Percentiles rank a stretch among this genome's conserved stretches.
Conservation (phyloP, 2,888 invertebrate species). For the Drosophila basisetae region DNA sequence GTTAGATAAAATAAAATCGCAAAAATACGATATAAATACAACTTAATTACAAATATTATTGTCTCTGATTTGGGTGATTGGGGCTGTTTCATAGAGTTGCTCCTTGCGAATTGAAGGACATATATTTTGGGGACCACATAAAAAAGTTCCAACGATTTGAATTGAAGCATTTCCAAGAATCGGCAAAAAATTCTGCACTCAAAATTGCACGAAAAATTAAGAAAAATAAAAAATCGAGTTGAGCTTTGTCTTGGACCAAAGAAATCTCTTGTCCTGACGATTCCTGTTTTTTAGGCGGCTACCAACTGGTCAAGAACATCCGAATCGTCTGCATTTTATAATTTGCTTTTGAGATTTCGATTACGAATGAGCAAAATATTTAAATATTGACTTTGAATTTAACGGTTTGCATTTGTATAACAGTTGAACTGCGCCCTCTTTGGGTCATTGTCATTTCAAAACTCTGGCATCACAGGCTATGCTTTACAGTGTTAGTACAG, state of each 20-base stretch:
- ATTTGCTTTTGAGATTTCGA: neutral
- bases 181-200: neutral
- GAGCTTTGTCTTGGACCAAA: no score
- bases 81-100: neutral
- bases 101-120: neutral
- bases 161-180: neutral
- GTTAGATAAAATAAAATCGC: constrained; percentile 51
- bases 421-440: constrained; percentile 13
- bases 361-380: constrained; percentile 5
- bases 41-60: constrained; percentile 8
- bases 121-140: neutral
- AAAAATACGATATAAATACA: constrained; percentile 32
- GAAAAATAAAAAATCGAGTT: no score
- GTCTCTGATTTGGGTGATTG: neutral
- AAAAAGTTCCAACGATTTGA: neutral
- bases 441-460: fast-evolving
- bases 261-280: no score
- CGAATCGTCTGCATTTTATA: neutral
- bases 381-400: constrained; percentile 14
- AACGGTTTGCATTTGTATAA: constrained; percentile 16
- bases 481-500: neutral
- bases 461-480: constrained; percentile 13
- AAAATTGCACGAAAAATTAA: no score
- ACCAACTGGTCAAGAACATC: neutral
- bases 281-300: no score